Conservation (phyloP, 2,113 vertebrate species). For the Platichthys stellatus region DNA sequence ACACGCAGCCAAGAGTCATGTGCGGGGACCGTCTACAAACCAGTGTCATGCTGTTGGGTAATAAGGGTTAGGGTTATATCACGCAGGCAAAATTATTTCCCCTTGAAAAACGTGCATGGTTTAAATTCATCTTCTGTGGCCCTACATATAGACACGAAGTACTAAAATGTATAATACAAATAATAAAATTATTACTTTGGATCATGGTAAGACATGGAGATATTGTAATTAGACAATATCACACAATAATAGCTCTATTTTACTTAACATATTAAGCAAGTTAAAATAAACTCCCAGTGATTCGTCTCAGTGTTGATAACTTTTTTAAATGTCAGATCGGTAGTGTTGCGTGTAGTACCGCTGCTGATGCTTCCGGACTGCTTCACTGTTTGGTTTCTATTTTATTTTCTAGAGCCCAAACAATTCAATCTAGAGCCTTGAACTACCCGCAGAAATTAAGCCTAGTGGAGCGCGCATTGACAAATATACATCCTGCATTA, state of each 20-base stretch:
- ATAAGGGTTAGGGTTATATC: neutral
- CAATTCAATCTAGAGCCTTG: too few species aligned
- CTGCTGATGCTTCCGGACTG: slow-evolving; percentile 3
- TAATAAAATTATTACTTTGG: neutral
- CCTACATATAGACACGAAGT: neutral
- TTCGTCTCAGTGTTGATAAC: neutral
- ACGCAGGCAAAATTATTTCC: too few species aligned
- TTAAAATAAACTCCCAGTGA: neutral
- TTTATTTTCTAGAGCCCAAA: neutral
- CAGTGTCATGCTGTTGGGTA: neutral
- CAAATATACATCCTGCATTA: neutral
- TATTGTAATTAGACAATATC: neutral
- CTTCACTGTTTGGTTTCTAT: neutral
- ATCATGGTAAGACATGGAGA: neutral
- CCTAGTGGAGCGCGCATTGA: neutral
- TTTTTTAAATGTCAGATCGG: neutral
- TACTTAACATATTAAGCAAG: neutral
- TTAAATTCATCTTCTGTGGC: neutral
- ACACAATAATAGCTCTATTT: neutral
- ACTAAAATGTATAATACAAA: neutral
- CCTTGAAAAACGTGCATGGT: neutral
- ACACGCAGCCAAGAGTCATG: slow-evolving; percentile 4
- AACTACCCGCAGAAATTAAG: neutral
- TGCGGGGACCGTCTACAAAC: neutral
- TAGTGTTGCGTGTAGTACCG: neutral